Evolutionary conservation across 2,888 invertebrate genomes (phyloP), one percentile per base, ranked within the genome.

Genomic region (Sicus ferrugineus): DNA sequence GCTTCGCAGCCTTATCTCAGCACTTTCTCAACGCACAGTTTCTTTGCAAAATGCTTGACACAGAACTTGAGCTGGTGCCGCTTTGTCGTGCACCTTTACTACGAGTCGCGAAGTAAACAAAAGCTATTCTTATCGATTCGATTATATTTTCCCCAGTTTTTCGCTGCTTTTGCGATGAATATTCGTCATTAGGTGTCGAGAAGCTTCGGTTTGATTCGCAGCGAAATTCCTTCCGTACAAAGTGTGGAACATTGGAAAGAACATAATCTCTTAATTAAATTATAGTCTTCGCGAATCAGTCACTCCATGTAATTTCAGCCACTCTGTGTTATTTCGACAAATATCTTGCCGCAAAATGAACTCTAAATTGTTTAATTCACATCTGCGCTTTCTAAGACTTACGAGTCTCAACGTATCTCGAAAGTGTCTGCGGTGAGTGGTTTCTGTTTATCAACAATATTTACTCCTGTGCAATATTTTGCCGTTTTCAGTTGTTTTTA

Each of bases 391-490:
- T 42, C 46, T 63, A 30, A 67, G 69, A 58, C 9, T 67, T 67
- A 7, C 19, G n/a, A 11, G 14, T 46, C 6, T 42, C n/a, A 66
- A 42, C 42, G n/a, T 14, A 28, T 66, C n/a, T 54, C 66, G 67
- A 54, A 67, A 68, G 46, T 38, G 48, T n/a, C 48, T 50, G 46
- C 67, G 75, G 75, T 74, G 67, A 75, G 75, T 66, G 7, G n/a
- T 11, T 11, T 42, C 46, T 46, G 28, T 63, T 52, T 7, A 28
- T n/a, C 23, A 26, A 50, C n/a, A 50, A 61, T 4, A 9, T 34
- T 21, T 14, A 19, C 1, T 38, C 23, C 11, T 9, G 7, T 59
- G 34, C 7, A 1, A n/a, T n/a, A n/a, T n/a, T n/a, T n/a, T n/a
- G n/a, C n/a, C n/a, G n/a, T n/a, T n/a, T n/a, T n/a, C n/a, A n/a